These are phyloP conservation scores for Glandiceps talaboti DNA, from an alignment of 53 echinoderm and acorn worm genomes.

Conservation along the genomic window DNA sequence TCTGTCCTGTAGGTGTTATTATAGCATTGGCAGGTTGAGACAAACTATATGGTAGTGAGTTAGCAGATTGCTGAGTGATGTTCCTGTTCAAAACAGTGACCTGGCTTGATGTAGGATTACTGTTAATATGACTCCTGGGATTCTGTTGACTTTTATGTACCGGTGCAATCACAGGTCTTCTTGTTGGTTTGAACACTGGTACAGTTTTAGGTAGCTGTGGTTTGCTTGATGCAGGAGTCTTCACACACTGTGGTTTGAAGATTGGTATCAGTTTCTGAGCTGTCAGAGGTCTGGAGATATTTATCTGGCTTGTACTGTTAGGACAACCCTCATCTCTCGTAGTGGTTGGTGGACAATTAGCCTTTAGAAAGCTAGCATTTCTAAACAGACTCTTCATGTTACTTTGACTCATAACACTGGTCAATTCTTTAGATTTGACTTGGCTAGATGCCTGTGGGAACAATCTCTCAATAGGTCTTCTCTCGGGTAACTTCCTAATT, in stretches of 20 bases:
- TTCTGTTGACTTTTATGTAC: too few relatives aligned
- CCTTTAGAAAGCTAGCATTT: not conserved
- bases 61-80: too few relatives aligned
- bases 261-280: slow-evolving; percentile 1
- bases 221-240: not conserved
- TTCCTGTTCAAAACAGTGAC: too few relatives aligned
- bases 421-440: not conserved
- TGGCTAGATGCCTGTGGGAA: not conserved
- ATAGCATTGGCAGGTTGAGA: too few relatives aligned
- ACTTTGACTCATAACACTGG: not conserved
- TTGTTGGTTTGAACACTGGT: slow-evolving; percentile 24
- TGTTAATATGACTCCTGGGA: too few relatives aligned
- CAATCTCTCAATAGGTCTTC: not conserved
- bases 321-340: not conserved
- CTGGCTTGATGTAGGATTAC: too few relatives aligned
- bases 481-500: not conserved
- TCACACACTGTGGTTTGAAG: not conserved
- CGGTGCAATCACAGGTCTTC: too few relatives aligned
- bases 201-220: slow-evolving; percentile 3
- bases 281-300: too few relatives aligned
- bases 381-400: not conserved
- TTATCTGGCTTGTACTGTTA: too few relatives aligned
- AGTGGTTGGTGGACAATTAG: not conserved
- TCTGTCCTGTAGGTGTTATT: too few relatives aligned
- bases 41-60: too few relatives aligned